Conservation (phyloP, 2,113 vertebrate genomes). For the Nannobrachium achirus region DNA sequence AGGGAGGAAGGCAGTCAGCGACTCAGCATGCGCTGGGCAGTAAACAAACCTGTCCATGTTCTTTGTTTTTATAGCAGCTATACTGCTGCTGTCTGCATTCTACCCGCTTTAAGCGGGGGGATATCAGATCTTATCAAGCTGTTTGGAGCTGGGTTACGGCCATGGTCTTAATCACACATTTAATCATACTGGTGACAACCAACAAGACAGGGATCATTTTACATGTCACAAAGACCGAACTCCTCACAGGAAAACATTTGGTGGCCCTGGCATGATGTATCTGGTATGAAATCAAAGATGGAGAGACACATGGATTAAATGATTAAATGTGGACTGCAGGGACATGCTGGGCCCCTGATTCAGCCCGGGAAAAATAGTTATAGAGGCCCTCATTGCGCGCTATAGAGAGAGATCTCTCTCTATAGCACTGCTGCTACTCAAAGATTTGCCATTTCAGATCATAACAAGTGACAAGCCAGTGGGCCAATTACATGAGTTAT, state of each 20-base stretch:
- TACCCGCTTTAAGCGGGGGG: conserved; percentile 19
- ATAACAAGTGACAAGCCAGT: too few relatives aligned
- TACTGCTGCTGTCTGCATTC: conserved; percentile 32
- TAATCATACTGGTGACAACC: conserved; percentile 51
- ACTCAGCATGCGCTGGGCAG: background rate
- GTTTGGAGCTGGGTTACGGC: conserved; percentile 17
- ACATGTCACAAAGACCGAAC: conserved; percentile 43
- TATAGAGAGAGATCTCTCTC: too few relatives aligned
- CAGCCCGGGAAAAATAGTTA: too few relatives aligned
- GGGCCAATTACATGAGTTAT: too few relatives aligned
- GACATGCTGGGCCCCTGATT: too few relatives aligned
- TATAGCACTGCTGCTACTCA: too few relatives aligned
- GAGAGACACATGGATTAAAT: background rate
- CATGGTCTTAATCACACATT: conserved; percentile 59
- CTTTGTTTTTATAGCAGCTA: conserved; percentile 26
- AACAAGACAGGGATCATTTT: conserved; percentile 50
- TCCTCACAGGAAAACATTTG: background rate
- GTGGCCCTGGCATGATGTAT: background rate
- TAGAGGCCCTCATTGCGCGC: too few relatives aligned
- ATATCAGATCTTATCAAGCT: conserved; percentile 64
- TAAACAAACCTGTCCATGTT: background rate
- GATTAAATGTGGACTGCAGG: background rate
- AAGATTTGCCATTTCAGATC: too few relatives aligned
- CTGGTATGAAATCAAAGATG: conserved; percentile 1
- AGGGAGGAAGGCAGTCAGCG: background rate